Conservation (phyloP, 2,888 invertebrate genomes). For the Ommatoiulus sabulosus region DNA sequence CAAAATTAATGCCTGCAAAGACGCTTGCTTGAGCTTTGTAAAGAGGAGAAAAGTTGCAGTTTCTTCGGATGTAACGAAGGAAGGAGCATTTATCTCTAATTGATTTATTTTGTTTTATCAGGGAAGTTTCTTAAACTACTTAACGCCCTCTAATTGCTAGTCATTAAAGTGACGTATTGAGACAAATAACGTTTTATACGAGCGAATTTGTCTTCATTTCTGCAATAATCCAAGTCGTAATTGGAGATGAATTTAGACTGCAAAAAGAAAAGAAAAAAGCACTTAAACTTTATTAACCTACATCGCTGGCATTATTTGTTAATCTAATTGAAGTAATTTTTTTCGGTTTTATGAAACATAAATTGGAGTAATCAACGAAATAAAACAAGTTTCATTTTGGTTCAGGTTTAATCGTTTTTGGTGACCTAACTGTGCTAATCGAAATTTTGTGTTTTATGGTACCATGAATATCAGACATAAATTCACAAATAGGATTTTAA, state of each 20-base stretch:
- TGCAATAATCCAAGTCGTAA: constrained; percentile 20
- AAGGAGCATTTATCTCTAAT: neutral
- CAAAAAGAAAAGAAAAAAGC: neutral
- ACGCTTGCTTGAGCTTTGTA: neutral
- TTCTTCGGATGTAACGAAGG: neutral
- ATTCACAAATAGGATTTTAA: too few relatives aligned
- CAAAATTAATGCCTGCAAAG: constrained; percentile 19
- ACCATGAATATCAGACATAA: too few relatives aligned
- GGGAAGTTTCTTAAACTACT: constrained; percentile 40
- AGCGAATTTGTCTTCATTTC: constrained; percentile 34
- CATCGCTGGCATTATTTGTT: neutral
- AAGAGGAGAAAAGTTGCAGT: neutral
- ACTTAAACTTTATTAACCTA: neutral
- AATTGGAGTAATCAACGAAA: neutral
- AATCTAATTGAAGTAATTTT: neutral
- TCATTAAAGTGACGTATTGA: constrained; percentile 45
- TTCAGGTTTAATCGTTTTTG: too few relatives aligned
- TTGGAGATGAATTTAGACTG: neutral
- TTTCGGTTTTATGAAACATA: neutral
- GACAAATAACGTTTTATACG: constrained; percentile 33
- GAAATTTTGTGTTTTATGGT: too few relatives aligned
- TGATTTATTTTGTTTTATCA: constrained; percentile 45
- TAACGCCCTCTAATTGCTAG: constrained; percentile 46
- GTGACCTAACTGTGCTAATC: too few relatives aligned
- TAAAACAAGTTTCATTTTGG: neutral